Conservation (phyloP, 2,888 invertebrate species). For the Heliconius hortense region DNA sequence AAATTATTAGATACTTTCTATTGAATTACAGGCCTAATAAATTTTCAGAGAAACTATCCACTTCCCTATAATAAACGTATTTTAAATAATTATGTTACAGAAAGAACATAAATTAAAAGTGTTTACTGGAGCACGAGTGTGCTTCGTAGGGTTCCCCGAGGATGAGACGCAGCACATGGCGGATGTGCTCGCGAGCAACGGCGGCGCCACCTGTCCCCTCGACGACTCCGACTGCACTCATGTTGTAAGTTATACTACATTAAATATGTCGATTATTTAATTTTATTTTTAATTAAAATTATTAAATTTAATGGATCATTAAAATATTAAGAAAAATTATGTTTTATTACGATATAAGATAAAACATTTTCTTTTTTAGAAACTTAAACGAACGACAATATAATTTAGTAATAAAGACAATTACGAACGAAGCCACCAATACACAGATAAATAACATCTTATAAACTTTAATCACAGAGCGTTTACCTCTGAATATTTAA, state of each 20-base stretch:
- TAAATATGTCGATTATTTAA: neutral
- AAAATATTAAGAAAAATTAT: neutral
- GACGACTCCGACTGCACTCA: constrained; percentile 95
- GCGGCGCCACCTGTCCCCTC: constrained; percentile 88
- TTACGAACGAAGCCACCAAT: constrained; percentile 23
- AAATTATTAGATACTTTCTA: no score
- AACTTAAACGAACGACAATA: neutral
- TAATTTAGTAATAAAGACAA: neutral
- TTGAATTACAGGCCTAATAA: no score
- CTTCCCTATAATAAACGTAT: neutral
- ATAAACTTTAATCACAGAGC: constrained; percentile 47
- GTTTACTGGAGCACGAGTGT: constrained; percentile 92
- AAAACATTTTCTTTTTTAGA: neutral
- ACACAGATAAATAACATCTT: constrained; percentile 31
- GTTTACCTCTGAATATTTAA: constrained; percentile 59
- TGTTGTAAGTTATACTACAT: constrained; percentile 86
- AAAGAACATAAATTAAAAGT: constrained; percentile 90
- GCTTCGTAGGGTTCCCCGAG: constrained; percentile 94
- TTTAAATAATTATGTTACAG: constrained; percentile 63
- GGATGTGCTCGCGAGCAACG: constrained; percentile 92
- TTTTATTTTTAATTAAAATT: neutral
- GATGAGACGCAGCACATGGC: constrained; percentile 96
- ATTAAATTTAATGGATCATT: no score
- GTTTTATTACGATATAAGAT: neutral
- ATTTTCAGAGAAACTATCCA: no score